Evolutionary conservation across 2,888 invertebrate genomes (phyloP).

Genomic region (Uloborus plumipes): DNA sequence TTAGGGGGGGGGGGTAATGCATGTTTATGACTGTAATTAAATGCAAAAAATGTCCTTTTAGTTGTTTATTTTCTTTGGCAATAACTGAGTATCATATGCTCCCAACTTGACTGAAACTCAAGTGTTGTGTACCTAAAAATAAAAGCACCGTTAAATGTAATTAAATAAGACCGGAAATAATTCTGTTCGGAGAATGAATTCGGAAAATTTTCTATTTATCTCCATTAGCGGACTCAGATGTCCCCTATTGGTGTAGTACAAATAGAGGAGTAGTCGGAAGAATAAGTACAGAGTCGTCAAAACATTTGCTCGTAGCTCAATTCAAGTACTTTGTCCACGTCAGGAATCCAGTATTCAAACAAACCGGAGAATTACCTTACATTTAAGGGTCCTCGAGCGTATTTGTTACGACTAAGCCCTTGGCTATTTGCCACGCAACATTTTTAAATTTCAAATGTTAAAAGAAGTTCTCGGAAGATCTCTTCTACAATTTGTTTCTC

Average conservation of each 20-base stretch:
- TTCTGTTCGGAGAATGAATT: too few species aligned
- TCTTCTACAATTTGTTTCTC: not conserved
- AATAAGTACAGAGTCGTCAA: constrained; percentile 29
- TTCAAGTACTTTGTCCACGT: constrained; percentile 46
- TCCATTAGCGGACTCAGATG: constrained; percentile 34
- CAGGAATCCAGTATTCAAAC: constrained; percentile 37
- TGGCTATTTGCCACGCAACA: constrained; percentile 45
- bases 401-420: constrained; percentile 33
- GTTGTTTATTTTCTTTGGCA: too few species aligned
- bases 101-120: too few species aligned
- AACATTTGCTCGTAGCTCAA: constrained; percentile 46
- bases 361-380: constrained; percentile 40
- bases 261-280: constrained; percentile 35
- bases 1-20: too few species aligned
- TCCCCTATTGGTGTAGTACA: constrained; percentile 8
- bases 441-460: constrained; percentile 17
- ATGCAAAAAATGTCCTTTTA: too few species aligned
- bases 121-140: too few species aligned
- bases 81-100: too few species aligned
- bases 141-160: too few species aligned
- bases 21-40: too few species aligned
- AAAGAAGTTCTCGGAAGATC: constrained; percentile 22
- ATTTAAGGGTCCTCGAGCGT: constrained; percentile 30
- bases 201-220: constrained; percentile 4
- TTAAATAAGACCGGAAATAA: too few species aligned